Evolutionary conservation across 2,888 invertebrate species (phyloP).

Genomic region (Stenotaenia linearis): DNA sequence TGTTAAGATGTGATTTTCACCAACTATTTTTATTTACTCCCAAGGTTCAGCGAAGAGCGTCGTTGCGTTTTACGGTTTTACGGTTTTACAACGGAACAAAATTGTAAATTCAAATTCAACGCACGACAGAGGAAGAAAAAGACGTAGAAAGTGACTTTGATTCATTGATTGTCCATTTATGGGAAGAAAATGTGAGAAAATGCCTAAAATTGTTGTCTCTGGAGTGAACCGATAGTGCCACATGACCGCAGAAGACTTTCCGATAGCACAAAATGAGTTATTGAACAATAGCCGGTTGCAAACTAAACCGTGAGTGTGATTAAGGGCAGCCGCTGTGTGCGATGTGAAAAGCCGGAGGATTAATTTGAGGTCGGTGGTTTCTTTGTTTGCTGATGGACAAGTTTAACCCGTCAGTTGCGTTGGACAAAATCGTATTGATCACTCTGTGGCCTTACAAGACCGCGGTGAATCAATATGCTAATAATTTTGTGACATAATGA

Average conservation of each 20-base stretch:
- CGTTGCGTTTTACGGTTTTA: no score
- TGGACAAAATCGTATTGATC: no score
- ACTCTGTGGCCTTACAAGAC: background rate
- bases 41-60: background rate
- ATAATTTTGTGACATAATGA: background rate
- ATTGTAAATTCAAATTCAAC: background rate
- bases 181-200: background rate
- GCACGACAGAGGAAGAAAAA: background rate
- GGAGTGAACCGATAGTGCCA: background rate
- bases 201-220: no score
- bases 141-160: background rate
- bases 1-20: background rate
- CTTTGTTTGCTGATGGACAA: background rate
- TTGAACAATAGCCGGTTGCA: background rate
- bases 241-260: background rate
- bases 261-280: background rate
- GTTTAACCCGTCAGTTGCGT: no score
- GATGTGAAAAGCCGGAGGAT: background rate
- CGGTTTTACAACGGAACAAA: background rate
- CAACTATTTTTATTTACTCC: background rate
- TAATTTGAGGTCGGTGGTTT: background rate
- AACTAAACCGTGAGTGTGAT: background rate
- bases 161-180: background rate
- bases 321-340: background rate
- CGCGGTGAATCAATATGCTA: background rate